Percentiles rank a stretch among this genome's conserved stretches.
phyloP scores from a whole-genome alignment of 2,797 vertebrate genomes.

The Falco cherrug region DNA sequence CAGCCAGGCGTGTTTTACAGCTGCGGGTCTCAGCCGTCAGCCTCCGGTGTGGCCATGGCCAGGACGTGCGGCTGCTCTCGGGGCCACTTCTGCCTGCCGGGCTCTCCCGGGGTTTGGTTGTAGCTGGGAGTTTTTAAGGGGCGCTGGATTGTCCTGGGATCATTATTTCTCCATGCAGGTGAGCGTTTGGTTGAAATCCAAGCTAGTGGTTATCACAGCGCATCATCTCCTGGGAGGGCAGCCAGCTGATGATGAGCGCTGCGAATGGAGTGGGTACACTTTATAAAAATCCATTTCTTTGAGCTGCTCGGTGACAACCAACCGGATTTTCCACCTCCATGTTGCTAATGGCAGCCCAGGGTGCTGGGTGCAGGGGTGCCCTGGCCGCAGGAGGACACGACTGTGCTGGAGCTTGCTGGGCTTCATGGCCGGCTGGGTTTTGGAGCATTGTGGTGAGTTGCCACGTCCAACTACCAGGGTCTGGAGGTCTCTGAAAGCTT shows the following conservation, averaged over 20 bases:
- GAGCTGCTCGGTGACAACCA: not conserved
- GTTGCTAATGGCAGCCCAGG: rapidly evolving
- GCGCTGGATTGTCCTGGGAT: not conserved
- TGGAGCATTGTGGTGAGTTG: not conserved
- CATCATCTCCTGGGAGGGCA: rapidly evolving
- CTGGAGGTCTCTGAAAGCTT: not conserved
- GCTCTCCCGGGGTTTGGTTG: not conserved
- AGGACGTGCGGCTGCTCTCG: not conserved
- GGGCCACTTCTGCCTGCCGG: rapidly evolving
- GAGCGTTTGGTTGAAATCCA: not conserved
- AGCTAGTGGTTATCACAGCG: not conserved
- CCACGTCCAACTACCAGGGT: not conserved
- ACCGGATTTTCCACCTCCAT: not conserved
- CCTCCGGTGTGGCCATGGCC: rapidly evolving
- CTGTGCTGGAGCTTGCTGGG: not conserved
- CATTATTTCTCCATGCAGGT: not conserved
- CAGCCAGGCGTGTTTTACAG: not conserved
- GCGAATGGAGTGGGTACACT: rapidly evolving
- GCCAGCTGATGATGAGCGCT: rapidly evolving
- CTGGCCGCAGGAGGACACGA: not conserved
- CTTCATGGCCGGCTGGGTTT: not conserved
- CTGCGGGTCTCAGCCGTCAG: not conserved
- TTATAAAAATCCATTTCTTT: not conserved
- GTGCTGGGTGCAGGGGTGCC: not conserved
- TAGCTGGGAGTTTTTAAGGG: not conserved